Conservation (phyloP, 1,140 invertebrate genomes). For the Caenorhabditis brenneri region DNA sequence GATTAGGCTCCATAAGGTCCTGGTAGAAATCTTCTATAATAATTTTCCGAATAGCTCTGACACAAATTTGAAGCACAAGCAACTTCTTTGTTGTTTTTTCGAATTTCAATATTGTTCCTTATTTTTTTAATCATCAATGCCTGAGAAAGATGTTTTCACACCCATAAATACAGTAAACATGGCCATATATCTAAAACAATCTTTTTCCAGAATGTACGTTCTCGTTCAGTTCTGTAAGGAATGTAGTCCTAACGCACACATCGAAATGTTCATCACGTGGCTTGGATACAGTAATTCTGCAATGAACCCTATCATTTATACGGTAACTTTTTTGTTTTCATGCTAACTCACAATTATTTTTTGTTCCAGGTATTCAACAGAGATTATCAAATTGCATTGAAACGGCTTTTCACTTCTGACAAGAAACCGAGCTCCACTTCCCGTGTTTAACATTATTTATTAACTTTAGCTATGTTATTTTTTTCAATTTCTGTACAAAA, state of each 20-base stretch:
- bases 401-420: constrained; percentile 63
- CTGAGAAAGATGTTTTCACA: no score
- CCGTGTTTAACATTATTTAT: constrained; percentile 6
- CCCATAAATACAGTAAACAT: no score
- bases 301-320: constrained; percentile 71
- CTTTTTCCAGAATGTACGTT: constrained; percentile 66
- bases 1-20: no score
- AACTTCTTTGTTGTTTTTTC: no score
- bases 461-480: neutral
- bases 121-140: no score
- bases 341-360: neutral
- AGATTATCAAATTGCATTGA: constrained; percentile 71
- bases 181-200: neutral
- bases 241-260: constrained; percentile 65
- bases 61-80: no score
- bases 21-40: neutral
- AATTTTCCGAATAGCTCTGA: no score
- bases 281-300: constrained; percentile 69
- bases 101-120: no score
- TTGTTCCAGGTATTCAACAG: constrained; percentile 65
- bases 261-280: constrained; percentile 72
- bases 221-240: constrained; percentile 67
- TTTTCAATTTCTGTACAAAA: neutral
- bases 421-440: constrained; percentile 36
- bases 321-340: constrained; percentile 50